Conservation (phyloP, 2,113 vertebrate species). For the Varanus salvator region DNA sequence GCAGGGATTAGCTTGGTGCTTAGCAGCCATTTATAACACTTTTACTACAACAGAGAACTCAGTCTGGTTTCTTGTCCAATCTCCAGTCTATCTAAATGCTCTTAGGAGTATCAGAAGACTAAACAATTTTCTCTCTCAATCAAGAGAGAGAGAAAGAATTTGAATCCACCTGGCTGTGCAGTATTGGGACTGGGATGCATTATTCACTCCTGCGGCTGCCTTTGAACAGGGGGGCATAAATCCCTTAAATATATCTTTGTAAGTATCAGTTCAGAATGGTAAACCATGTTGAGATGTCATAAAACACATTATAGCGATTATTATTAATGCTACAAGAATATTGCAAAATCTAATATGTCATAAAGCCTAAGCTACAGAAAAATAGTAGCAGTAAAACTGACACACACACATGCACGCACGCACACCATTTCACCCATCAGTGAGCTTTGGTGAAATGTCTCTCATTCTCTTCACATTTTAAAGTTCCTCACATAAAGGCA, state of each 20-base stretch:
- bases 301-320: constrained; percentile 30
- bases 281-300: constrained; percentile 46
- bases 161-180: background rate
- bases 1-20: background rate
- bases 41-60: background rate
- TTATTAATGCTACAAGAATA: constrained; percentile 11
- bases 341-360: background rate
- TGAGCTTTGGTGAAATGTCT: constrained; percentile 51
- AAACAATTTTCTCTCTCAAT: background rate
- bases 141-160: background rate
- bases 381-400: constrained; percentile 60
- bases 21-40: background rate
- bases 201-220: background rate
- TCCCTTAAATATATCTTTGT: constrained; percentile 41
- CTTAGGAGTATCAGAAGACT: background rate
- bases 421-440: constrained; percentile 21
- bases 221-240: constrained; percentile 26
- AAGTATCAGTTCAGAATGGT: constrained; percentile 36
- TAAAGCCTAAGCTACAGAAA: constrained; percentile 38
- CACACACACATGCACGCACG: background rate
- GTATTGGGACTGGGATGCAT: background rate
- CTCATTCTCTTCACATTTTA: constrained; percentile 42
- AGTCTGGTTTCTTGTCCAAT: background rate
- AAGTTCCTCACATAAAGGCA: constrained; percentile 47
- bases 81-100: background rate